Evolutionary conservation across 2,888 invertebrate species (phyloP).

Genomic region (Sinohyriopsis cumingii): DNA sequence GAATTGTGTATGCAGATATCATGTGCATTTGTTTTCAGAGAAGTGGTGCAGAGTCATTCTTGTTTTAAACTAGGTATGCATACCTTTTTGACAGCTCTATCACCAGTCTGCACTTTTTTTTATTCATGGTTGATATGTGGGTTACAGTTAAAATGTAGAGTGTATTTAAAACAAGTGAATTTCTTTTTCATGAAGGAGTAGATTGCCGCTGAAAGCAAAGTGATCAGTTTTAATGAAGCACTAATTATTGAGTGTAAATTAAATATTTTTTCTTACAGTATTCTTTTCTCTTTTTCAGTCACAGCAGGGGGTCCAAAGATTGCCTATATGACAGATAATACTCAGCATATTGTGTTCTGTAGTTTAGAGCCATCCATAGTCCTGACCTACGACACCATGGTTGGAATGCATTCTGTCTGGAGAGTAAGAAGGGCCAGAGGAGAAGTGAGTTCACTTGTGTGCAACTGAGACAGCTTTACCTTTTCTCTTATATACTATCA

Average conservation of each 20-base stretch:
- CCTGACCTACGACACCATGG: conserved; percentile 84
- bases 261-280: neutral
- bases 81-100: too few species aligned
- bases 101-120: too few species aligned
- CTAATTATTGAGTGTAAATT: neutral
- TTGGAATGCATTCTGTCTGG: conserved; percentile 87
- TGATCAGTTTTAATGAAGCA: too few species aligned
- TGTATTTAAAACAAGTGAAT: too few species aligned
- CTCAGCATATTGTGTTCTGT: conserved; percentile 83
- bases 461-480: neutral
- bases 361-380: conserved; percentile 85
- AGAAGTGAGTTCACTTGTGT: conserved; percentile 76
- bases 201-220: too few species aligned
- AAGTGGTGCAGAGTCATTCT: too few species aligned
- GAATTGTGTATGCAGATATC: too few species aligned
- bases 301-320: conserved; percentile 50
- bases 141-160: too few species aligned
- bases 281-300: conserved; percentile 16
- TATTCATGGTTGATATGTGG: too few species aligned
- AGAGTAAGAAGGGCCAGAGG: conserved; percentile 82
- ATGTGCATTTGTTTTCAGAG: too few species aligned
- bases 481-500: neutral
- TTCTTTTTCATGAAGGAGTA: too few species aligned
- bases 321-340: conserved; percentile 74
- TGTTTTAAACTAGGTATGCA: too few species aligned